Percentiles rank a stretch among this genome's conserved stretches.
Conservation (phyloP, 2,888 invertebrate species). For the Dicyrtoma fusca region DNA sequence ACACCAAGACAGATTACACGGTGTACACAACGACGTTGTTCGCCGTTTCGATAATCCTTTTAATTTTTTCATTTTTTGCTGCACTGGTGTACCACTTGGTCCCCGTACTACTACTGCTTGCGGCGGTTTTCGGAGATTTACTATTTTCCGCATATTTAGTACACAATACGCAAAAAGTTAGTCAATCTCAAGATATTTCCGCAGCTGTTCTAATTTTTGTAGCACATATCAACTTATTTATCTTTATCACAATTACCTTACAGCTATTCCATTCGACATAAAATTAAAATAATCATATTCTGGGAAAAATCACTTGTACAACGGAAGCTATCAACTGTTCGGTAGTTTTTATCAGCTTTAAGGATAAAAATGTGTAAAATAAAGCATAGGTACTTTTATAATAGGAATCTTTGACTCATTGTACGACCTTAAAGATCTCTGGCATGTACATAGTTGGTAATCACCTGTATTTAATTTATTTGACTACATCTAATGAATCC, state of each 20-base stretch:
- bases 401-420: too few species aligned
- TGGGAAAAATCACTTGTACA: too few species aligned
- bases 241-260: slow-evolving; percentile 19
- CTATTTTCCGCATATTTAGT: slow-evolving; percentile 18
- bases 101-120: background rate
- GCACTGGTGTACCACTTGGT: background rate
- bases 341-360: too few species aligned
- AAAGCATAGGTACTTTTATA: too few species aligned
- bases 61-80: slow-evolving; percentile 13
- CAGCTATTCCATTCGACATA: slow-evolving; percentile 10
- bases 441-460: too few species aligned
- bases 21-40: background rate
- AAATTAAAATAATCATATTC: too few species aligned
- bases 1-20: slow-evolving; percentile 17
- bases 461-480: too few species aligned
- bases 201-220: slow-evolving; percentile 23
- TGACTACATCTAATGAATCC: too few species aligned
- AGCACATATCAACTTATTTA: slow-evolving; percentile 17
- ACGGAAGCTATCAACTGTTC: too few species aligned
- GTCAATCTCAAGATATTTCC: slow-evolving; percentile 14
- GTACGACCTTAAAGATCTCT: too few species aligned
- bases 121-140: background rate
- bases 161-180: slow-evolving; percentile 21
- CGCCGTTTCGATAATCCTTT: background rate
- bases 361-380: too few species aligned